Evolutionary conservation across 2,888 invertebrate genomes (phyloP).

Genomic region (Plusia festucae): DNA sequence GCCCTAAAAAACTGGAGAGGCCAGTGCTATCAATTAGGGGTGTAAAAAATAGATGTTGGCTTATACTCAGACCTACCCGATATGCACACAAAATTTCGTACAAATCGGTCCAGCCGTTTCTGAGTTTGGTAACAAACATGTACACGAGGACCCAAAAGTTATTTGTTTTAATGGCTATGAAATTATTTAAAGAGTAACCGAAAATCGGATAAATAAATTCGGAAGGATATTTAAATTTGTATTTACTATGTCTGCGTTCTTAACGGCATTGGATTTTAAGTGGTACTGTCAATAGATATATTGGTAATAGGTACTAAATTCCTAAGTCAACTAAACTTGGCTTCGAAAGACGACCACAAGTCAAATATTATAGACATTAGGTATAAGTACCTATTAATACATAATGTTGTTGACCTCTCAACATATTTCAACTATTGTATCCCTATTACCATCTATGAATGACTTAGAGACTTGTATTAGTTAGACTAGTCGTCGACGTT

Average conservation of each 20-base stretch:
- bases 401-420: constrained; percentile 18
- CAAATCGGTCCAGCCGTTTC: too few relatives aligned
- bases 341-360: constrained; percentile 11
- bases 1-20: too few relatives aligned
- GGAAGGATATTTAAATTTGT: too few relatives aligned
- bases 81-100: too few relatives aligned
- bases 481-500: not conserved
- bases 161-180: too few relatives aligned
- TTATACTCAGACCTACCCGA: too few relatives aligned
- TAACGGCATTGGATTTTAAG: not conserved
- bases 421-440: constrained; percentile 28
- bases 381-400: not conserved
- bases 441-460: constrained; percentile 51
- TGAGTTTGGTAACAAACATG: too few relatives aligned
- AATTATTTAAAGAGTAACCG: too few relatives aligned
- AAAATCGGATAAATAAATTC: too few relatives aligned
- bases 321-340: not conserved
- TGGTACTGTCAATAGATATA: constrained; percentile 4
- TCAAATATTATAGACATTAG: constrained; percentile 27
- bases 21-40: too few relatives aligned
- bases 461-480: constrained; percentile 29
- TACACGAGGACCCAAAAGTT: too few relatives aligned
- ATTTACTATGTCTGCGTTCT: not conserved
- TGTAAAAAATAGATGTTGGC: too few relatives aligned
- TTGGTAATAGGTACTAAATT: not conserved